These are phyloP conservation scores for Sclerodermus sp. DNA, from an alignment of 2,888 invertebrate genomes.

Conservation along the genomic window DNA sequence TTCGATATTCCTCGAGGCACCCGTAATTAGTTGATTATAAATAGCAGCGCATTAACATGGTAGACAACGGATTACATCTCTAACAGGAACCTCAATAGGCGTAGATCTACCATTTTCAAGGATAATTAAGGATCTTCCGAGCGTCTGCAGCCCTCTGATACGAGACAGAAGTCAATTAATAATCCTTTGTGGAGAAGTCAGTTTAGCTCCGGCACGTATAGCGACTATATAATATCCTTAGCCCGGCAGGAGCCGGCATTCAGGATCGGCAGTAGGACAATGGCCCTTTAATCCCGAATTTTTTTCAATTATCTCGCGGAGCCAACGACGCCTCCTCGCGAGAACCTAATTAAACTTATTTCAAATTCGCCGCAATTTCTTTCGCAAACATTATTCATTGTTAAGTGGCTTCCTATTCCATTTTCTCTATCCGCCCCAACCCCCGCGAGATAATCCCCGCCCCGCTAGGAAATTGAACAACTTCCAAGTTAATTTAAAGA, in stretches of 20 bases:
- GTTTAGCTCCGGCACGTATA: slow-evolving; percentile 30
- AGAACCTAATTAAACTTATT: slow-evolving; percentile 37
- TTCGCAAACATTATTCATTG: slow-evolving; percentile 39
- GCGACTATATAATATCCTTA: slow-evolving; percentile 32
- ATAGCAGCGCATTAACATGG: too few species aligned
- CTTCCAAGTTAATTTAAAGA: too few species aligned
- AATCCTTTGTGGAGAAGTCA: slow-evolving; percentile 37
- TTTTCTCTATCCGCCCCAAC: not conserved
- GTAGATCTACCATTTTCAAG: slow-evolving; percentile 33
- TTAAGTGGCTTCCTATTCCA: slow-evolving; percentile 17
- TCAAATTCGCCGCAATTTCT: slow-evolving; percentile 36
- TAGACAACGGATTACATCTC: not conserved
- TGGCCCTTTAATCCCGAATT: slow-evolving; percentile 34
- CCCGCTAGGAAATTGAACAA: too few species aligned
- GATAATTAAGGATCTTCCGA: slow-evolving; percentile 36
- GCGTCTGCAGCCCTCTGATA: slow-evolving; percentile 35
- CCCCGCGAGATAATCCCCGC: not conserved
- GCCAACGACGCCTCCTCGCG: slow-evolving; percentile 5
- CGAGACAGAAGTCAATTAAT: slow-evolving; percentile 40
- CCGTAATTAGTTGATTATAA: too few species aligned
- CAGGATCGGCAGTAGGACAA: slow-evolving; percentile 31
- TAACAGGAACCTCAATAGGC: not conserved
- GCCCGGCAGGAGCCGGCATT: slow-evolving; percentile 20
- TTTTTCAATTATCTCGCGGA: slow-evolving; percentile 33
- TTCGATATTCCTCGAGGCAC: too few species aligned